Conservation (phyloP, 2,888 invertebrate genomes). For the Endomychus coccineus region DNA sequence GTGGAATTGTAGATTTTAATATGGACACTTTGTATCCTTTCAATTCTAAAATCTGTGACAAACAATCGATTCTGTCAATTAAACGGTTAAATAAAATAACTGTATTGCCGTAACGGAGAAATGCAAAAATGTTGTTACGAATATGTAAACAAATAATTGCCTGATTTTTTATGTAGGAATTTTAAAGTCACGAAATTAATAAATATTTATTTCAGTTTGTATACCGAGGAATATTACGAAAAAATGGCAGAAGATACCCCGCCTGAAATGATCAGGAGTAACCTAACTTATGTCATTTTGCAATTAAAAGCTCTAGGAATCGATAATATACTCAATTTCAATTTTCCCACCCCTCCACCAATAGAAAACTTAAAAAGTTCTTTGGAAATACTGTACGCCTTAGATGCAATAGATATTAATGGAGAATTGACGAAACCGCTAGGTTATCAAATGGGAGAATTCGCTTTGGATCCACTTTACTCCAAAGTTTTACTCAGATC, state of each 20-base stretch:
- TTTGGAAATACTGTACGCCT: constrained; percentile 79
- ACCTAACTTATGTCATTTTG: constrained; percentile 75
- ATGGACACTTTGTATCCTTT: too few relatives aligned
- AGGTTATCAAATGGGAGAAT: constrained; percentile 83
- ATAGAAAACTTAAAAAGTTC: constrained; percentile 77
- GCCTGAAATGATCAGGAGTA: constrained; percentile 89
- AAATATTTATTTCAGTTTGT: constrained; percentile 51
- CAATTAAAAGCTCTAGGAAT: constrained; percentile 93
- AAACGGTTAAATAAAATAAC: background rate
- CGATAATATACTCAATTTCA: constrained; percentile 82
- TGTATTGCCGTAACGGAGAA: too few relatives aligned
- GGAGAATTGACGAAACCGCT: constrained; percentile 70
- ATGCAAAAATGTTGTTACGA: constrained; percentile 1
- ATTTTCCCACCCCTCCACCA: constrained; percentile 90
- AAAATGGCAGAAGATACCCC: constrained; percentile 65
- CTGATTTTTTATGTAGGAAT: constrained; percentile 9
- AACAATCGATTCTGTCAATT: too few relatives aligned
- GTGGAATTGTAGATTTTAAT: too few relatives aligned
- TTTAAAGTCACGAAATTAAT: background rate
- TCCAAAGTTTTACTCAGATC: constrained; percentile 78
- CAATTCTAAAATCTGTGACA: too few relatives aligned
- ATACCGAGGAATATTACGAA: constrained; percentile 68
- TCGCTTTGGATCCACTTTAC: constrained; percentile 81
- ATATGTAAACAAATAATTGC: background rate
- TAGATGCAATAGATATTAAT: constrained; percentile 68